Conservation (phyloP, 2,113 vertebrate species). For the Oncorhynchus tshawytscha region DNA sequence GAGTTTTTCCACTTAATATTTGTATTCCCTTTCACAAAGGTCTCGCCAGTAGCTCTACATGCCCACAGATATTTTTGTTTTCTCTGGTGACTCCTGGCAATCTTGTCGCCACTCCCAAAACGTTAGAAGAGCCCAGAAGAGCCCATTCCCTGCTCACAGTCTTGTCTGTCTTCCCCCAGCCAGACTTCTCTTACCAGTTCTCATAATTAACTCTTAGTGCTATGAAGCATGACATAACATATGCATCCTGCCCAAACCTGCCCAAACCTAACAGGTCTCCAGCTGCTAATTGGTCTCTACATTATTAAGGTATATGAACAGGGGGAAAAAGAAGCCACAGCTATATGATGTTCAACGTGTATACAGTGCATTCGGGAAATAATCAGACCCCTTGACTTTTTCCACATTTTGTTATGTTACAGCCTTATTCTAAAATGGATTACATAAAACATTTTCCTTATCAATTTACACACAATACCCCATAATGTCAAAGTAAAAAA, state of each 20-base stretch:
- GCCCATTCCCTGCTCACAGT: conserved; percentile 56
- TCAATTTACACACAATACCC: too few species aligned
- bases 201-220: conserved; percentile 71
- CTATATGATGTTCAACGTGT: conserved; percentile 28
- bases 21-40: conserved; percentile 44
- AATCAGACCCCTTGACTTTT: too few species aligned
- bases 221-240: conserved; percentile 66
- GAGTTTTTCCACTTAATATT: conserved; percentile 33
- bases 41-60: conserved; percentile 41
- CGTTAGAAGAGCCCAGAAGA: conserved; percentile 45
- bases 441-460: too few species aligned
- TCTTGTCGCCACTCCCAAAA: conserved; percentile 57
- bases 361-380: not conserved
- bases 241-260: conserved; percentile 45
- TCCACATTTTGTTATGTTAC: too few species aligned
- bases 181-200: conserved; percentile 29
- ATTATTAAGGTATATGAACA: conserved; percentile 55
- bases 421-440: too few species aligned
- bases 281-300: conserved; percentile 69
- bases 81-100: conserved; percentile 58
- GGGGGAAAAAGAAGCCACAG: conserved; percentile 33
- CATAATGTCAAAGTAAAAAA: too few species aligned
- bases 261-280: conserved; percentile 47
- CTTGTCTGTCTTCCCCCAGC: conserved; percentile 39
- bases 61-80: conserved; percentile 63